phyloP scores from a whole-genome alignment of 1,140 invertebrate species.

The Coelopa frigida region DNA sequence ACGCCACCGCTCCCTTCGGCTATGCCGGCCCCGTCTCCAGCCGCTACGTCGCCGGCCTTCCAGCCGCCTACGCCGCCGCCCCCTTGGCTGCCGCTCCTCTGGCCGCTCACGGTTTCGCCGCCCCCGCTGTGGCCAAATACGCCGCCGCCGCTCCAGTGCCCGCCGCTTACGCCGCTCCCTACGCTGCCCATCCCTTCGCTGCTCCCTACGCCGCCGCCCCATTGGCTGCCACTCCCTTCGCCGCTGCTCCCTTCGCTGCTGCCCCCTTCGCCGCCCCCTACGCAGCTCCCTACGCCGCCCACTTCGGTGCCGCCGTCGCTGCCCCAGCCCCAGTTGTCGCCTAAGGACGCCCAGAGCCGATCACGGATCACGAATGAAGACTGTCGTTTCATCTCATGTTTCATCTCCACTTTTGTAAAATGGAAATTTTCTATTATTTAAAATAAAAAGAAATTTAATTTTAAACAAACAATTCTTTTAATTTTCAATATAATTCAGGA shows the following conservation, averaged over 20 bases:
- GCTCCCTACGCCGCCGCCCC: conserved; percentile 32
- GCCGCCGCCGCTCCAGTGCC: conserved; percentile 18
- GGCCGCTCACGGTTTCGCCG: conserved; percentile 42
- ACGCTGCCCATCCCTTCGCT: conserved; percentile 33
- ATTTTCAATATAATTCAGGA: too few species aligned
- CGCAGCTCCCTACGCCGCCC: conserved; percentile 30
- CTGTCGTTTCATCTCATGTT: too few species aligned
- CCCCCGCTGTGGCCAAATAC: conserved; percentile 4
- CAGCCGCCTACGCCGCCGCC: conserved; percentile 26
- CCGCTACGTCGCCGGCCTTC: conserved; percentile 38
- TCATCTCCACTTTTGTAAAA: too few species aligned
- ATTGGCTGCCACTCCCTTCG: conserved; percentile 34
- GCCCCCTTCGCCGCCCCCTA: conserved; percentile 40
- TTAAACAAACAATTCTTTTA: too few species aligned
- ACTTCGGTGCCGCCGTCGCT: conserved; percentile 27
- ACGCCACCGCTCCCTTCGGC: conserved; percentile 38
- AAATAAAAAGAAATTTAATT: too few species aligned
- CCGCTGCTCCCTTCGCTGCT: conserved; percentile 29
- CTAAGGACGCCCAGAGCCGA: too few species aligned
- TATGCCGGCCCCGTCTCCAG: conserved; percentile 46
- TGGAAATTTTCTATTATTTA: too few species aligned
- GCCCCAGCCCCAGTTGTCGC: conserved; percentile 30
- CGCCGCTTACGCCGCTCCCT: conserved; percentile 40
- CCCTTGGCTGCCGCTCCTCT: conserved; percentile 35
- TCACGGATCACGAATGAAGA: too few species aligned